A percentile compares a stretch with the other conserved stretches of the same genome.
Evolutionary conservation across 2,113 vertebrate genomes (phyloP).

Genomic region (Isichthys henryi): DNA sequence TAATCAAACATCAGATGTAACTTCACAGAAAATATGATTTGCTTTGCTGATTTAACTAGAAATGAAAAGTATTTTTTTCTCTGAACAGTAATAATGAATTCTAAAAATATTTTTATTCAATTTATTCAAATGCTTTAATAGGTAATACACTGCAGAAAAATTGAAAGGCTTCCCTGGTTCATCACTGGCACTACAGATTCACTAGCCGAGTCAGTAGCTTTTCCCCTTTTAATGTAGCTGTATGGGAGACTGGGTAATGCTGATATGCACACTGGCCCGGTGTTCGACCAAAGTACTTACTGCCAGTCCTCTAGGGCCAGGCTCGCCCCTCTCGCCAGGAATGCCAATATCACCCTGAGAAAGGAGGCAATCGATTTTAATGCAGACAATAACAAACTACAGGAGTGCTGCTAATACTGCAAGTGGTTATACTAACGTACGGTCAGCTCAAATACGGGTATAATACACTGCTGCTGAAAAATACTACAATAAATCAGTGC

Average conservation of each 20-base stretch:
- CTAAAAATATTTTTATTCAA: background rate
- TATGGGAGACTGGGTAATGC: background rate
- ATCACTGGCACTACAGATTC: background rate
- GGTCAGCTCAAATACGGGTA: background rate
- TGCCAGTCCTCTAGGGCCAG: slow-evolving; percentile 78
- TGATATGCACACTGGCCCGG: background rate
- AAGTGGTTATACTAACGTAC: background rate
- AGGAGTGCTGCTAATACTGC: background rate
- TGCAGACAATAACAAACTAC: background rate
- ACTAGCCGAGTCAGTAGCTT: background rate
- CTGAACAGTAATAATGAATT: background rate
- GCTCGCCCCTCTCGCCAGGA: slow-evolving; percentile 78
- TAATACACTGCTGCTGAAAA: background rate
- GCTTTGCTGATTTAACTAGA: background rate
- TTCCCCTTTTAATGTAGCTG: background rate
- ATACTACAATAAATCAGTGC: background rate
- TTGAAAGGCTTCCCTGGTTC: background rate
- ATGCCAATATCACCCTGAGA: slow-evolving; percentile 76
- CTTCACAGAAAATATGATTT: background rate
- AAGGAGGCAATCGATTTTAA: slow-evolving; percentile 8
- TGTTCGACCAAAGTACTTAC: slow-evolving; percentile 63
- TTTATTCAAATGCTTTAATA: background rate
- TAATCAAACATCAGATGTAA: background rate
- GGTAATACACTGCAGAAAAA: background rate
- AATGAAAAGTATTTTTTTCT: background rate